Percentiles rank a stretch among this genome's conserved stretches.
Evolutionary conservation across 2,113 vertebrate species (phyloP).

Genomic region (Halcyon senegalensis): DNA sequence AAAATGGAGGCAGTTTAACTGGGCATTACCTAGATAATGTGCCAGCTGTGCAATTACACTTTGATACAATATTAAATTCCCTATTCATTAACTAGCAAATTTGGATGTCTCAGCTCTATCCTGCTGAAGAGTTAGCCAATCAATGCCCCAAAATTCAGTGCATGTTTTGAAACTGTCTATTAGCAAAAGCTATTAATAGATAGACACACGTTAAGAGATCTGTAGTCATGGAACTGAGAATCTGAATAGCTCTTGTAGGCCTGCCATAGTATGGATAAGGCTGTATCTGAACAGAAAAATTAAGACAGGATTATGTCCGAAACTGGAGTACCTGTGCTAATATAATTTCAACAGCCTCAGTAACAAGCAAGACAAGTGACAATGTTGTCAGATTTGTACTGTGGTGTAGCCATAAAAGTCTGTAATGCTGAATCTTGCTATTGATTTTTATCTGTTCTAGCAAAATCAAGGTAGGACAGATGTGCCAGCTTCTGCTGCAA

Average conservation of each 20-base stretch:
- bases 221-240: neutral
- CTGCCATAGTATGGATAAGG: neutral
- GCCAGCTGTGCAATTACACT: slow-evolving; percentile 5
- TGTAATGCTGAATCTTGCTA: neutral
- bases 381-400: neutral
- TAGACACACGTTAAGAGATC: neutral
- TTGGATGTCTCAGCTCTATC: neutral
- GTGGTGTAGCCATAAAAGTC: neutral
- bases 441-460: neutral
- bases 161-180: neutral
- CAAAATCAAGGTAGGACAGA: neutral
- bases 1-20: neutral
- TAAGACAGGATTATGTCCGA: neutral
- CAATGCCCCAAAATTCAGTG: neutral
- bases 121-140: neutral
- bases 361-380: neutral
- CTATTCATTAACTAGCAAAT: slow-evolving; percentile 3
- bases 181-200: neutral
- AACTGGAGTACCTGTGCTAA: neutral
- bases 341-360: neutral
- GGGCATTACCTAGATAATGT: neutral
- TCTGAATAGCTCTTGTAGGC: neutral
- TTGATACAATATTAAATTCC: neutral
- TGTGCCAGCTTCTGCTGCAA: neutral
- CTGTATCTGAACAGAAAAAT: neutral